Conservation (phyloP, 2,113 vertebrate genomes). For the Vanacampus margaritifer region DNA sequence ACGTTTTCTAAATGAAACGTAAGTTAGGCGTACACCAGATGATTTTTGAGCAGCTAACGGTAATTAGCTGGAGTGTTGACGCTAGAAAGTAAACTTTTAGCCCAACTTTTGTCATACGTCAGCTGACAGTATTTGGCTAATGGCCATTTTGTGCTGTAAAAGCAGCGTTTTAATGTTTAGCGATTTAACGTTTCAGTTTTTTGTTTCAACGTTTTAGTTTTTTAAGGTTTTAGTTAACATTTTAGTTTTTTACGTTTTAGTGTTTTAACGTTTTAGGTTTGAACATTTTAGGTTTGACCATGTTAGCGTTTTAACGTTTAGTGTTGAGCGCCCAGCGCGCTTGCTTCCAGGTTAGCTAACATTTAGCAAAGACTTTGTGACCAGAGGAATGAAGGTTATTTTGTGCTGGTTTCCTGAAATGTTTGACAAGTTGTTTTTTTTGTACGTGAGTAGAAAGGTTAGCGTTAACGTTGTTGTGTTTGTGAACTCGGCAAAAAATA, state of each 20-base stretch:
- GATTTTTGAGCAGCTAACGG: neutral
- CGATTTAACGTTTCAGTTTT: neutral
- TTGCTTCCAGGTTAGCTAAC: neutral
- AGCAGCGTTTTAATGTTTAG: too few relatives aligned
- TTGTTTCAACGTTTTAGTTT: neutral
- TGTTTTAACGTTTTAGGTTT: neutral
- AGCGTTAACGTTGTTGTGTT: constrained; percentile 8
- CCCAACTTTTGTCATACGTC: neutral
- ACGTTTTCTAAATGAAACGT: neutral
- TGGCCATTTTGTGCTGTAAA: neutral
- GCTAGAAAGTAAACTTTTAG: neutral
- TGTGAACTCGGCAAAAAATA: constrained; percentile 6
- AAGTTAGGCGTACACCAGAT: neutral
- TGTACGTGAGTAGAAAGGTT: constrained; percentile 19
- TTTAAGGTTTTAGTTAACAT: neutral
- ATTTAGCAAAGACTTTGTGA: neutral
- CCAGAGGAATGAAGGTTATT: neutral
- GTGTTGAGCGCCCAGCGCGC: neutral
- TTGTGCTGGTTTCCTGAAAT: constrained; percentile 41
- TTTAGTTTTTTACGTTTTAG: neutral
- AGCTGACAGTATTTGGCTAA: neutral
- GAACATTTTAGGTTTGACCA: neutral
- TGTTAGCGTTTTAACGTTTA: neutral
- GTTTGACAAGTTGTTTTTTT: neutral
- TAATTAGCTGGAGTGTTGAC: neutral